These are phyloP conservation scores for Tipula unca DNA, from an alignment of 2,888 invertebrate species.

Conservation along the genomic window DNA sequence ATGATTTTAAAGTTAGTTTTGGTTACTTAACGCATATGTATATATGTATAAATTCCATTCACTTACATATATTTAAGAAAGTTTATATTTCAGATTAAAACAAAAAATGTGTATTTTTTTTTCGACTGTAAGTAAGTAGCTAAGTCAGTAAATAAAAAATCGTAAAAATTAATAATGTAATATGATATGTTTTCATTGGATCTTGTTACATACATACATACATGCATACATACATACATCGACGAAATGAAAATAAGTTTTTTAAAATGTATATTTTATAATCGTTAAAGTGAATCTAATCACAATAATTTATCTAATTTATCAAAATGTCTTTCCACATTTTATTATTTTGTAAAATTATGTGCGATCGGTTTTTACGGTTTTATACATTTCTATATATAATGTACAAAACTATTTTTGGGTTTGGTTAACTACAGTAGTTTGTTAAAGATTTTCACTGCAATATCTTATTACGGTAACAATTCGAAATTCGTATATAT, in stretches of 20 bases:
- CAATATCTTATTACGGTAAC: too few relatives aligned
- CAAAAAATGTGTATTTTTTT: not conserved
- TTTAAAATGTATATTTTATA: not conserved
- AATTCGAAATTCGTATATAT: too few relatives aligned
- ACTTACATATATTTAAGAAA: not conserved
- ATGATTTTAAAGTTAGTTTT: not conserved
- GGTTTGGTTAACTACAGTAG: not conserved
- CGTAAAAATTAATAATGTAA: not conserved
- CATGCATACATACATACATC: not conserved
- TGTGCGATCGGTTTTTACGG: not conserved
- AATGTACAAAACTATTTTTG: conserved; percentile 1
- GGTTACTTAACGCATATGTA: not conserved
- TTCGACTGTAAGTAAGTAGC: not conserved
- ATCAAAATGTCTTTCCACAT: not conserved
- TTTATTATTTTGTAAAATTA: not conserved
- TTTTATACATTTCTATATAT: not conserved
- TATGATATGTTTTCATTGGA: not conserved
- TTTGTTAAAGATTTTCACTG: too few relatives aligned
- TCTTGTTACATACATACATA: not conserved
- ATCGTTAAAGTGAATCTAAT: conserved; percentile 8
- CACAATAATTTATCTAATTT: not conserved
- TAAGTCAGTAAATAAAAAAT: not conserved
- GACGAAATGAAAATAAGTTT: not conserved
- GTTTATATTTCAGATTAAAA: not conserved
- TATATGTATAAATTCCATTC: not conserved